Conservation (phyloP, 2,797 vertebrate genomes). For the Hippoglossus hippoglossus region DNA sequence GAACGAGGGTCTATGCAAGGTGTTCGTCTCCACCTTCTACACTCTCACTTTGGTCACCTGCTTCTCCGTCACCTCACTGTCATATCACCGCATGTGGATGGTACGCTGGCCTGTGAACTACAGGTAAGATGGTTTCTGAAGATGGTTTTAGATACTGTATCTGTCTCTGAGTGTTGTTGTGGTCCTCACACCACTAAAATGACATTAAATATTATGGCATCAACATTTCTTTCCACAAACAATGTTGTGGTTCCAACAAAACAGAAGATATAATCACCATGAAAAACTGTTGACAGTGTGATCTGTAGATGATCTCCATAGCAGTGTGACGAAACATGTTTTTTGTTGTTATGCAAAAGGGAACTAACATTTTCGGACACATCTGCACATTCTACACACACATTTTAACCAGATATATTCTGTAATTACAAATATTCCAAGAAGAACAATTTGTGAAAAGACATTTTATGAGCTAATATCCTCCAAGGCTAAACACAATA, state of each 20-base stretch:
- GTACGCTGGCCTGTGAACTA: slow-evolving; percentile 97
- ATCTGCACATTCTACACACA: slow-evolving; percentile 1
- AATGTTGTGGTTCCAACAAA: too few species aligned
- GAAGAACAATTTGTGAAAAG: too few species aligned
- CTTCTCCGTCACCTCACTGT: slow-evolving; percentile 95
- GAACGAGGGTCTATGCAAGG: slow-evolving; percentile 96
- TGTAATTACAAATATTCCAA: not conserved
- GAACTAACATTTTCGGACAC: not conserved
- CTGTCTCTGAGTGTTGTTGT: too few species aligned
- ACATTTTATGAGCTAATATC: too few species aligned
- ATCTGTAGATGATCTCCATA: too few species aligned
- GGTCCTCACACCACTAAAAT: not conserved
- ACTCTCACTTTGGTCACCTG: slow-evolving; percentile 95
- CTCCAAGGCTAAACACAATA: too few species aligned
- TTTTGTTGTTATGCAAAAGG: too few species aligned
- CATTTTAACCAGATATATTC: not conserved
- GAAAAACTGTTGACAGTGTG: too few species aligned
- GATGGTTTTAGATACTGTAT: not conserved
- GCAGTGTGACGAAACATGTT: too few species aligned
- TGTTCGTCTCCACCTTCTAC: slow-evolving; percentile 96
- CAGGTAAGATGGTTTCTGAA: slow-evolving; percentile 80
- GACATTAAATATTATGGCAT: not conserved
- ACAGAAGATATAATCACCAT: too few species aligned
- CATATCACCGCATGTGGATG: slow-evolving; percentile 99
- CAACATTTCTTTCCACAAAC: too few species aligned